These are phyloP conservation scores for Poecile montanus DNA, from an alignment of 2,797 vertebrate genomes.

Conservation along the genomic window DNA sequence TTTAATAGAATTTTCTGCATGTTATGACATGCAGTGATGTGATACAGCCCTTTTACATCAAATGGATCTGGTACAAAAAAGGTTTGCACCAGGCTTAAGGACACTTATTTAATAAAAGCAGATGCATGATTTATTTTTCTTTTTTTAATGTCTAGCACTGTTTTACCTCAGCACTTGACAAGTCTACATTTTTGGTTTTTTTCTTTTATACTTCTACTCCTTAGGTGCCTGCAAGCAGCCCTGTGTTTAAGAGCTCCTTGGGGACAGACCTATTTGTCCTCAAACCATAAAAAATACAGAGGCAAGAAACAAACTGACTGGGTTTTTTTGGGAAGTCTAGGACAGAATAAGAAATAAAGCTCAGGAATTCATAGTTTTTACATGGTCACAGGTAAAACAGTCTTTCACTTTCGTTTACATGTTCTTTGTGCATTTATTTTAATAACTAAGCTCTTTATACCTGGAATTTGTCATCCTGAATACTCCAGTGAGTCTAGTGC, in stretches of 20 bases:
- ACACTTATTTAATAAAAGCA: constrained; percentile 8
- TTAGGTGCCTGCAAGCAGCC: background rate
- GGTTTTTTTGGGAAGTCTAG: background rate
- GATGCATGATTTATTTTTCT: background rate
- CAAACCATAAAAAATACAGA: background rate
- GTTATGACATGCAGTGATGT: background rate
- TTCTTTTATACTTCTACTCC: background rate
- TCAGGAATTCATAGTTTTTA: background rate
- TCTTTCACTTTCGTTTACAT: background rate
- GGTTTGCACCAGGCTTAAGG: background rate
- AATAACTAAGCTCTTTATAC: background rate
- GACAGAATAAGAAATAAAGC: background rate
- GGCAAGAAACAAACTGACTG: background rate
- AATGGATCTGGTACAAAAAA: background rate
- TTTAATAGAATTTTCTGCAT: background rate
- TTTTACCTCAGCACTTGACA: constrained; percentile 9
- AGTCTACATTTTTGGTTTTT: background rate
- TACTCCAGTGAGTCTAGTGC: background rate
- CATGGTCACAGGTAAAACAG: background rate
- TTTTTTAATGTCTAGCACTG: background rate
- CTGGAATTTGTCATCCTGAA: background rate
- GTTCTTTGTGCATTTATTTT: background rate
- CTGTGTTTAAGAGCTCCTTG: background rate
- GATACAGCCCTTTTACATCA: background rate
- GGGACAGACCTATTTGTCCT: background rate